These are phyloP conservation scores for Macrotrachela quadricornifera DNA, from an alignment of 1,140 invertebrate genomes.

Conservation along the genomic window DNA sequence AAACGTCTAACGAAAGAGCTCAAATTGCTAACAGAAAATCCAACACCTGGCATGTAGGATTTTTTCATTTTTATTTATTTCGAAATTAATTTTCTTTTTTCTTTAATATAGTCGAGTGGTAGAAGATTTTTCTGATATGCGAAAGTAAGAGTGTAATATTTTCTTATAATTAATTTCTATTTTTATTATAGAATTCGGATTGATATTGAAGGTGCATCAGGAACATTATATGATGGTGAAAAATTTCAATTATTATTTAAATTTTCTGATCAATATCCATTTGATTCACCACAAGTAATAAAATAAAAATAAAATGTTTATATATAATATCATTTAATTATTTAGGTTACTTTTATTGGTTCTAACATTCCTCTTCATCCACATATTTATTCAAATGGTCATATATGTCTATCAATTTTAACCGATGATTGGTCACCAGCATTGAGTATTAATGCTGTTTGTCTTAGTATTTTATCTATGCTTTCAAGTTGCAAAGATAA, in stretches of 20 bases:
- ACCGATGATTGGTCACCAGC: slow-evolving; percentile 97
- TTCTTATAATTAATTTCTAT: too few species aligned
- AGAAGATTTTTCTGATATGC: too few species aligned
- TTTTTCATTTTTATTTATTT: too few species aligned
- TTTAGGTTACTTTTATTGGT: slow-evolving; percentile 65
- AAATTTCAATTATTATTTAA: slow-evolving; percentile 81
- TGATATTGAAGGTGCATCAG: slow-evolving; percentile 67
- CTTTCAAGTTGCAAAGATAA: slow-evolving; percentile 78
- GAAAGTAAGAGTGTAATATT: too few species aligned
- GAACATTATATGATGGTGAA: slow-evolving; percentile 85
- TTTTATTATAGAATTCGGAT: too few species aligned
- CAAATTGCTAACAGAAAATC: too few species aligned
- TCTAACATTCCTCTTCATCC: slow-evolving; percentile 89
- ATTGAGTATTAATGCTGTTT: slow-evolving; percentile 79
- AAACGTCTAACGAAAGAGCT: too few species aligned
- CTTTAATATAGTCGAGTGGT: too few species aligned
- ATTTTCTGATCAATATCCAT: slow-evolving; percentile 89
- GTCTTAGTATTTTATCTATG: slow-evolving; percentile 92
- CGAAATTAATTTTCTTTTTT: too few species aligned
- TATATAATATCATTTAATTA: neutral
- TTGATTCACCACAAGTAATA: slow-evolving; percentile 26
- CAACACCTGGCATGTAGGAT: too few species aligned
- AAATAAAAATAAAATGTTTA: slow-evolving; percentile 32
- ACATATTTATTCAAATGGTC: slow-evolving; percentile 93
- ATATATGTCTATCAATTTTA: slow-evolving; percentile 91